These are phyloP conservation scores for Ypsolopha sequella DNA, from an alignment of 2,888 invertebrate genomes.

Conservation along the genomic window DNA sequence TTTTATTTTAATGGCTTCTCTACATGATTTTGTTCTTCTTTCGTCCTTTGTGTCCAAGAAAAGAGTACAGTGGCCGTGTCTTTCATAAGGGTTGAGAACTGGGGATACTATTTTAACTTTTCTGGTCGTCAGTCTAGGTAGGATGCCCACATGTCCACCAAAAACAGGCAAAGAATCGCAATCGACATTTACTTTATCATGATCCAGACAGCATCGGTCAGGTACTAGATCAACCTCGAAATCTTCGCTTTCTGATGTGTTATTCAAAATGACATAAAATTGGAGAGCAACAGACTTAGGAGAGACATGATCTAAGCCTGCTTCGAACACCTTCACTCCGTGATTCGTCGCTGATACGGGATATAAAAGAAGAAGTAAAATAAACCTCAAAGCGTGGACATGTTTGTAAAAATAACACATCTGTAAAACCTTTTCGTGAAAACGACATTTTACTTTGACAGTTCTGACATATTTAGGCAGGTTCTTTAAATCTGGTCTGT, in stretches of 20 bases:
- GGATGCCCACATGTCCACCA: constrained; percentile 24
- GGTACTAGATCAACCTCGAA: constrained; percentile 30
- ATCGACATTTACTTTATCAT: constrained; percentile 18
- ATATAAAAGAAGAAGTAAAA: background rate
- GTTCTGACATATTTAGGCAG: constrained; percentile 42
- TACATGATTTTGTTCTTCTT: constrained; percentile 22
- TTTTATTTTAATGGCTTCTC: constrained; percentile 29
- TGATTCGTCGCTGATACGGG: constrained; percentile 14
- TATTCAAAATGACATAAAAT: constrained; percentile 32
- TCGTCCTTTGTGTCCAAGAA: constrained; percentile 34
- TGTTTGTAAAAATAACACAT: constrained; percentile 14
- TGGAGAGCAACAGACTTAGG: constrained; percentile 29
- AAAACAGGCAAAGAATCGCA: constrained; percentile 34
- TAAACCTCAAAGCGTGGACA: constrained; percentile 1
- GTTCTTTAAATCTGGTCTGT: constrained; percentile 16
- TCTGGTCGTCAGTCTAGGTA: constrained; percentile 30
- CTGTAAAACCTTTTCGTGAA: constrained; percentile 2
- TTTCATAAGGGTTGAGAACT: constrained; percentile 30
- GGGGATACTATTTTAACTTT: constrained; percentile 39
- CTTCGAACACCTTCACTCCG: constrained; percentile 18
- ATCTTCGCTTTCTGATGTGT: constrained; percentile 28
- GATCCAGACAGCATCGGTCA: constrained; percentile 37
- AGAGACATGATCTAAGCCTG: constrained; percentile 20
- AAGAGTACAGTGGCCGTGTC: constrained; percentile 38
- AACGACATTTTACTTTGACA: constrained; percentile 17